Base-by-base conservation (phyloP, 2,113 vertebrate genomes). In the Grus americana region DNA sequence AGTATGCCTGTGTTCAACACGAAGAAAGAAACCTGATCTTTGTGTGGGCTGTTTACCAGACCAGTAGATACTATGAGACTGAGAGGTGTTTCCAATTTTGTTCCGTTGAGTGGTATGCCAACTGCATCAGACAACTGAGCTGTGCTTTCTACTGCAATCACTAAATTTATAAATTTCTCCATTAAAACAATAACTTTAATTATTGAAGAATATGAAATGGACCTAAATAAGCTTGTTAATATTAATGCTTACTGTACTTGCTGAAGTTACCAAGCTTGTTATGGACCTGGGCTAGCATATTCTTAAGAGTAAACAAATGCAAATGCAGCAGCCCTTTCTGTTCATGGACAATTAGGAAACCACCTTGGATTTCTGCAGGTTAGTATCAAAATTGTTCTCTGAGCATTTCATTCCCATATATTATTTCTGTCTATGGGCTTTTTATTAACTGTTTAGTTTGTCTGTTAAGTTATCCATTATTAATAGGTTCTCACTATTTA, bases 11-110 rank as follows among this genome's bases (percentile, higher is more conserved):
- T 73, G 30, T 2, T 82, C 34, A 34, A 2, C n/a, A 50, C 2
- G 8, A 84, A 50, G 70, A 78, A 68, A 24, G 92, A 92, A 92
- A 85, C 38, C 47, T 92, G 90, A 87, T 91, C 91, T 63, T 70
- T 49, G 52, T 0, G 0, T 79, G 83, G 76, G 80, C 76, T 87
- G 40, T 81, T 91, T 65, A 75, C 79, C 89, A 80, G 72, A 57
- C 38, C 49, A 18, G 70, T 68, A 67, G 71, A 78, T 84, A 49
- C 29, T 75, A 7, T 65, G 78, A 79, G 73, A 11, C 61, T 68
- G 80, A 93, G 92, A 91, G 54, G 23, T 76, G 78, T 92, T 96
- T 76, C 91, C 83, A 72, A 12, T 87, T 94, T 78, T 75, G 61
- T 92, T 90, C 55, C 4, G 6, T 70, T 59, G 68, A 46, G 68